Percentiles rank a stretch among this genome's conserved stretches.
Conservation (phyloP, 2,888 invertebrate species). For the Argyra leucocephala region DNA sequence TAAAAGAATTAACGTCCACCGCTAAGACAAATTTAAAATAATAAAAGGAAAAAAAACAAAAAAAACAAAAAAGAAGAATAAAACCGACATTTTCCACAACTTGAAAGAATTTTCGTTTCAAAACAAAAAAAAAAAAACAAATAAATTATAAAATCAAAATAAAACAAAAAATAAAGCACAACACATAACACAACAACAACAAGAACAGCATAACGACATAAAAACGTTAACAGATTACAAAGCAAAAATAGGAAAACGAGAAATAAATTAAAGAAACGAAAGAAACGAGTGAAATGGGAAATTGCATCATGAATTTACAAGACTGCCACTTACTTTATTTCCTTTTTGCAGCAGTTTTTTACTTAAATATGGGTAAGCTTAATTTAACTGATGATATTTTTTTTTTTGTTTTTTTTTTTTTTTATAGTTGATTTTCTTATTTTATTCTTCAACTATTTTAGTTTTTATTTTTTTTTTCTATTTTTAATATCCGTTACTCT, state of each 20-base stretch:
- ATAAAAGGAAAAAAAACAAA: not conserved
- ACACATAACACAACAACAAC: too few relatives aligned
- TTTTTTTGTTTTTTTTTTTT: too few relatives aligned
- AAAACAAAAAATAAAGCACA: not conserved
- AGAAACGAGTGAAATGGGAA: conserved; percentile 21
- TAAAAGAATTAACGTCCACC: not conserved
- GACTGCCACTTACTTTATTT: conserved; percentile 28
- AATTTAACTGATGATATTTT: not conserved
- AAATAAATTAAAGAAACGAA: not conserved
- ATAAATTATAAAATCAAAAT: not conserved
- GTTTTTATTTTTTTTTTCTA: too few relatives aligned
- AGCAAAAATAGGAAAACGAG: not conserved
- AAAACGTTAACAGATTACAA: too few relatives aligned
- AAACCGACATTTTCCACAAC: too few relatives aligned
- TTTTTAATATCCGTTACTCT: too few relatives aligned
- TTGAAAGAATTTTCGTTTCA: too few relatives aligned
- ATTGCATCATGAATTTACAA: conserved; percentile 29
- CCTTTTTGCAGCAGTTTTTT: conserved; percentile 27
- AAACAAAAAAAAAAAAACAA: not conserved
- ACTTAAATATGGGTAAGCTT: conserved; percentile 26
- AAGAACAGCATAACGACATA: too few relatives aligned
- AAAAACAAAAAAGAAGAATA: not conserved
- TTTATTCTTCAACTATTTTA: too few relatives aligned
- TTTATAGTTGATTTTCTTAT: too few relatives aligned
- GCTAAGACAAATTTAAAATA: not conserved